Conservation (phyloP, 2,888 invertebrate species). For the Agonopterix subpropinquella region DNA sequence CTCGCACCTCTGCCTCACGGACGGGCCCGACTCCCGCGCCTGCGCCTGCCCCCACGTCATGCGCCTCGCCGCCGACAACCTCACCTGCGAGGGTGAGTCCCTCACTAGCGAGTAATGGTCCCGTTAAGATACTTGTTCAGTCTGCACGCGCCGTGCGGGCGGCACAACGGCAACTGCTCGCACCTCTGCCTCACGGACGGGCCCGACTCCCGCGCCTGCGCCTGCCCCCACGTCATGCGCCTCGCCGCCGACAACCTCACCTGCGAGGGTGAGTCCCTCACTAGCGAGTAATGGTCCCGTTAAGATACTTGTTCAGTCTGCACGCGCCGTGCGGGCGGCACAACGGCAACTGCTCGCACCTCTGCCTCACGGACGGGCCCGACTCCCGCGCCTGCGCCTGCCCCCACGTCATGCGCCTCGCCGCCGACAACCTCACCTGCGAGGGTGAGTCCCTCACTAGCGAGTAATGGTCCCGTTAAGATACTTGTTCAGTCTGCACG, state of each 20-base stretch:
- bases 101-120: too few relatives aligned
- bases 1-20: slow-evolving; percentile 87
- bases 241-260: slow-evolving; percentile 40
- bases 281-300: too few relatives aligned
- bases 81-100: slow-evolving; percentile 31
- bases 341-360: slow-evolving; percentile 88
- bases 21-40: slow-evolving; percentile 76
- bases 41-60: slow-evolving; percentile 94
- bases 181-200: slow-evolving; percentile 86
- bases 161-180: slow-evolving; percentile 85
- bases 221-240: slow-evolving; percentile 92
- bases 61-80: slow-evolving; percentile 65
- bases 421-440: slow-evolving; percentile 20
- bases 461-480: too few relatives aligned
- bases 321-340: slow-evolving; percentile 80
- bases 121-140: too few relatives aligned
- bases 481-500: too few relatives aligned
- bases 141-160: slow-evolving; percentile 80
- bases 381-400: slow-evolving; percentile 84
- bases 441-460: slow-evolving; percentile 26
- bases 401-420: slow-evolving; percentile 89
- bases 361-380: slow-evolving; percentile 83
- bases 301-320: too few relatives aligned
- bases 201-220: slow-evolving; percentile 80
- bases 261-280: slow-evolving; percentile 27